A percentile compares a stretch with the other conserved stretches of the same genome.
Evolutionary conservation across 2,797 vertebrate genomes (phyloP).

Genomic region (Acanthurus lineatus): DNA sequence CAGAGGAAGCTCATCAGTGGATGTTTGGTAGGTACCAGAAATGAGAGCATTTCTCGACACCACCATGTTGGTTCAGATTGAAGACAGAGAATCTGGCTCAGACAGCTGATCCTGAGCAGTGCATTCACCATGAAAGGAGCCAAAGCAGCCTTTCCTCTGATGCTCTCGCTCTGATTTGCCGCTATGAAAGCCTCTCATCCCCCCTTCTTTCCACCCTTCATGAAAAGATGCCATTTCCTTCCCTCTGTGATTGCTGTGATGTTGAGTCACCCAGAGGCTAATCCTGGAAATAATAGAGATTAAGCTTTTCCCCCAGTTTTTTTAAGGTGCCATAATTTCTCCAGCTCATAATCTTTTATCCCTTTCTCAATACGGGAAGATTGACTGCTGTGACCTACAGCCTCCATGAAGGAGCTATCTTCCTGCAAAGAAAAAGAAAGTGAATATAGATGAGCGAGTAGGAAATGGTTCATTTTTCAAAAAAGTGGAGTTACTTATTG

Average conservation of each 20-base stretch:
- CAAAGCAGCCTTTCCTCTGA: slow-evolving; percentile 59
- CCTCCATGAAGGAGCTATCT: slow-evolving; percentile 43
- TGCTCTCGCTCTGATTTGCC: slow-evolving; percentile 55
- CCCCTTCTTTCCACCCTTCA: slow-evolving; percentile 33
- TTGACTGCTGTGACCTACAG: slow-evolving; percentile 67
- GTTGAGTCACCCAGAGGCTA: slow-evolving; percentile 79
- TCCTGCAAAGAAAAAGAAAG: slow-evolving; percentile 33
- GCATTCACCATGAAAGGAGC: slow-evolving; percentile 65
- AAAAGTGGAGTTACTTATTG: slow-evolving; percentile 48
- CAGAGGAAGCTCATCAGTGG: slow-evolving; percentile 22
- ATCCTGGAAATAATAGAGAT: slow-evolving; percentile 82
- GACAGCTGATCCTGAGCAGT: slow-evolving; percentile 60
- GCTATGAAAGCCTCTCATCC: slow-evolving; percentile 54
- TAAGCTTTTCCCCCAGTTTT: slow-evolving; percentile 63
- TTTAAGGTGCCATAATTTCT: slow-evolving; percentile 70
- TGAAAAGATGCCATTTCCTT: slow-evolving; percentile 71
- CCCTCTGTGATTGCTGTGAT: slow-evolving; percentile 68
- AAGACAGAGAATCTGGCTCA: slow-evolving; percentile 48
- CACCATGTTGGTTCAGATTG: slow-evolving; percentile 51
- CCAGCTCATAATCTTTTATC: slow-evolving; percentile 72
- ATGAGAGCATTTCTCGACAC: slow-evolving; percentile 19
- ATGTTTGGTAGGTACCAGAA: slow-evolving; percentile 35
- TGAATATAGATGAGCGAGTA: slow-evolving; percentile 54
- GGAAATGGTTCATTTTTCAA: slow-evolving; percentile 39
- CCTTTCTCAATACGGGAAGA: slow-evolving; percentile 57